These are phyloP conservation scores for Cosmia pyralina DNA, from an alignment of 2,888 invertebrate species.

Conservation along the genomic window DNA sequence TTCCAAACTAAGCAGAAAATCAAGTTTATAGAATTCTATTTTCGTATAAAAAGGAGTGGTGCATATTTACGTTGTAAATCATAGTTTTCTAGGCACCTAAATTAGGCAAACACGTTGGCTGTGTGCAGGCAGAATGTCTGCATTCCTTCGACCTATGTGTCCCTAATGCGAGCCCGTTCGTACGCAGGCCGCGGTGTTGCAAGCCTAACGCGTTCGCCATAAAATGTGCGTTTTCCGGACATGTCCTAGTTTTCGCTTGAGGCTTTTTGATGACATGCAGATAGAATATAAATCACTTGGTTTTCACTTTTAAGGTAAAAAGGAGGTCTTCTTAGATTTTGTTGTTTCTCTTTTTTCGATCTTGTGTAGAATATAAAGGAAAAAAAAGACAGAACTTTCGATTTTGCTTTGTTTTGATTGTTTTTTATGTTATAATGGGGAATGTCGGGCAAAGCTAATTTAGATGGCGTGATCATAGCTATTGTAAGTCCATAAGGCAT, in stretches of 20 bases:
- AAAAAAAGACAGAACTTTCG: not conserved
- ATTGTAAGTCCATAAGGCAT: no score
- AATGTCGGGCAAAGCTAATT: no score
- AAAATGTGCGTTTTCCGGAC: constrained; percentile 57
- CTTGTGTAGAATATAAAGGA: not conserved
- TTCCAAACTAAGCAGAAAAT: constrained; percentile 22
- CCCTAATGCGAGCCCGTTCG: constrained; percentile 55
- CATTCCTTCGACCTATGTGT: constrained; percentile 62
- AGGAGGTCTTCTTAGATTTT: constrained; percentile 5
- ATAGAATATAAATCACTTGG: constrained; percentile 44
- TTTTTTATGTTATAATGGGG: not conserved
- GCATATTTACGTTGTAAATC: constrained; percentile 48
- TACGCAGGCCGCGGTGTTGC: constrained; percentile 54
- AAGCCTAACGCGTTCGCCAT: constrained; percentile 58
- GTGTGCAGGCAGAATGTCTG: constrained; percentile 55
- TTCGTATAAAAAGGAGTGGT: constrained; percentile 40
- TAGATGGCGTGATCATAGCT: no score
- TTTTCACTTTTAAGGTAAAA: constrained; percentile 59
- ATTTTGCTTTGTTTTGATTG: not conserved
- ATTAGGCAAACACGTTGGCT: constrained; percentile 56
- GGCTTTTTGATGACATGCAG: constrained; percentile 46
- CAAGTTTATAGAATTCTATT: constrained; percentile 32
- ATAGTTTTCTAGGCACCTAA: constrained; percentile 51
- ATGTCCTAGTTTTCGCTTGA: constrained; percentile 53
- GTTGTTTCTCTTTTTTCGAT: not conserved